phyloP scores from a whole-genome alignment of 2,113 vertebrate genomes.

The Hiodon alosoides region DNA sequence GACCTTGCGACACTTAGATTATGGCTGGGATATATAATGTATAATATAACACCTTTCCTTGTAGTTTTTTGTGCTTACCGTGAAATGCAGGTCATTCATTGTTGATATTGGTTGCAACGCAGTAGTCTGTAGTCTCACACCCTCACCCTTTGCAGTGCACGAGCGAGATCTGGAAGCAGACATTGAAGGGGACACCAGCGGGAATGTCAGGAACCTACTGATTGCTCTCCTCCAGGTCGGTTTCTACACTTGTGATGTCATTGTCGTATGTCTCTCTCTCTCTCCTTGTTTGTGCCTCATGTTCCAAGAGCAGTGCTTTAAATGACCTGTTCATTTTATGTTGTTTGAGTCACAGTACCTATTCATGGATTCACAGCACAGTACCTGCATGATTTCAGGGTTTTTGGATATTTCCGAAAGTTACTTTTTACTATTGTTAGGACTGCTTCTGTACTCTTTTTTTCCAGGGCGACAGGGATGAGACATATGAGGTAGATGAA shows the following conservation, averaged over 20 bases:
- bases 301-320: too few species aligned
- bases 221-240: conserved; percentile 57
- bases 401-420: background rate
- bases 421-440: background rate
- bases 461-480: conserved; percentile 59
- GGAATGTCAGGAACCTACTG: conserved; percentile 64
- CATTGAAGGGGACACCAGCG: conserved; percentile 68
- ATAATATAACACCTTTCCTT: background rate
- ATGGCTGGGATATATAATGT: too few species aligned
- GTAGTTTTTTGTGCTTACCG: background rate
- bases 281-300: too few species aligned
- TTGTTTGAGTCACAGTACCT: too few species aligned
- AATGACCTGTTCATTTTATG: too few species aligned
- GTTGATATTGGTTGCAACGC: background rate
- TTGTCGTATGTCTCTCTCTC: too few species aligned
- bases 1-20: too few species aligned
- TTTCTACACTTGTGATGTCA: background rate
- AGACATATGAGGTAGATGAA: conserved; percentile 66
- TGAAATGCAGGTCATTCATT: background rate
- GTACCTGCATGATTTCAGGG: background rate
- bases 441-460: conserved; percentile 1
- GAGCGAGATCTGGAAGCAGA: conserved; percentile 66
- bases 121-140: background rate
- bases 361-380: too few species aligned
- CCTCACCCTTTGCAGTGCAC: conserved; percentile 50